A percentile compares a stretch with the other conserved stretches of the same genome.
Evolutionary conservation across 2,797 vertebrate genomes (phyloP).

Genomic region (Bovichtus variegatus): DNA sequence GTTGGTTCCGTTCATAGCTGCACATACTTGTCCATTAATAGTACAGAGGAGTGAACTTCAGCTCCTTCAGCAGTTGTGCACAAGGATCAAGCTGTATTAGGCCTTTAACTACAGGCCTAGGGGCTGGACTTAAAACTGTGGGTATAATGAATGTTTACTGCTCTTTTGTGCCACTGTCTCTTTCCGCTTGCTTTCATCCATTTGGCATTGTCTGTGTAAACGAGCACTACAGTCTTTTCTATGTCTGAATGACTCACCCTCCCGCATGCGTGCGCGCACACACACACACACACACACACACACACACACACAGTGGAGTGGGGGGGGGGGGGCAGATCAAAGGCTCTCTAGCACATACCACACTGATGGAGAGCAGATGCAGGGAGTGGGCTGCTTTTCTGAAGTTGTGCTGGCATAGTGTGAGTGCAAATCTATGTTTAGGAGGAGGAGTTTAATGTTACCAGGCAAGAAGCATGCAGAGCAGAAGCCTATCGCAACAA

Average conservation of each 20-base stretch:
- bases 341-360: conserved; percentile 84
- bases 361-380: conserved; percentile 88
- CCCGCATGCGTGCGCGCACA: conserved; percentile 32
- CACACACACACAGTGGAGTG: conserved; percentile 49
- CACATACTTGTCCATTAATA: conserved; percentile 65
- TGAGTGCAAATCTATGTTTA: conserved; percentile 76
- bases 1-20: conserved; percentile 49
- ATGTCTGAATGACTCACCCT: conserved; percentile 69
- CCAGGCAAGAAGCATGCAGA: conserved; percentile 63
- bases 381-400: conserved; percentile 79
- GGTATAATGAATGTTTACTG: conserved; percentile 79
- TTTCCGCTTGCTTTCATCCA: conserved; percentile 72
- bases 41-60: conserved; percentile 53
- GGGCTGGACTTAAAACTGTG: conserved; percentile 55
- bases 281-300: conserved; percentile 39
- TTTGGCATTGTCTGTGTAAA: conserved; percentile 75
- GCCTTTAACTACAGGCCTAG: conserved; percentile 55
- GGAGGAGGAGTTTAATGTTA: conserved; percentile 74
- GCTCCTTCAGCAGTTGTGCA: conserved; percentile 60
- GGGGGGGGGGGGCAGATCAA: conserved; percentile 71
- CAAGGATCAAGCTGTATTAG: conserved; percentile 53
- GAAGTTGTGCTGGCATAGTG: conserved; percentile 72
- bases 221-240: conserved; percentile 72
- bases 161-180: conserved; percentile 75
- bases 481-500: conserved; percentile 46